Base-by-base conservation (phyloP, 1,140 invertebrate genomes). In the Acromyrmex heyeri region DNA sequence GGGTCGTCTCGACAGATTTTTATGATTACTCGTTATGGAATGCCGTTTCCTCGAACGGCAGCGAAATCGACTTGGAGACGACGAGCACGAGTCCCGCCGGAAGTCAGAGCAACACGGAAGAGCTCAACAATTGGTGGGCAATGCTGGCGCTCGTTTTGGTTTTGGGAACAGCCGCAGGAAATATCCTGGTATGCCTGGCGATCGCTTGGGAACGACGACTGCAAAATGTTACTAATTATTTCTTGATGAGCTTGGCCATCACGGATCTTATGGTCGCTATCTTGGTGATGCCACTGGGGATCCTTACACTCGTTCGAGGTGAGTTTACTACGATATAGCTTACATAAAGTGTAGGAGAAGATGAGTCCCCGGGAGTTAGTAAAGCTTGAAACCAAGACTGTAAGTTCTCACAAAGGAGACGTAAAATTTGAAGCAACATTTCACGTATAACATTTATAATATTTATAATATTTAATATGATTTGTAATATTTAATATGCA, bases 221-320 rank as follows among this genome's bases (percentile, higher is more conserved):
- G 79, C 98, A 99, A 93, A 99, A 99, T 93, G 98, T 99, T 24
- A 99, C 99, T 85, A 99, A 99, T 95, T 99, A 99, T 93, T 99
- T 99, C 93, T 96, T 99, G 78, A 98, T 99, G 96, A 99, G 98
- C 16, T 95, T 99, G 91, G 99, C 99, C 34, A 97, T 99, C 82
- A 99, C 99, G 6, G 99, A 99, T 95, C 96, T 99, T 18, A 97
- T 99, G 95, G 99, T 99, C 0, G 98, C 98, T 5, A 96, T 98
- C 10, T 95, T 99, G 77, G 98, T 99, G 57, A 99, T 99, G 98
- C 98, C 98, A 0, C 95, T 99, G 79, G 98, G 98, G 57, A 98
- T 98, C 90, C 94, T 98, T 67, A 98, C 97, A 1, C 95, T 98
- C 50, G 96, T 98, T 10, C 95, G 96, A 96, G 97, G 97, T 98